A percentile compares a stretch with the other conserved stretches of the same genome.
Evolutionary conservation across 2,888 invertebrate species (phyloP).

Genomic region (Clostera curtula): DNA sequence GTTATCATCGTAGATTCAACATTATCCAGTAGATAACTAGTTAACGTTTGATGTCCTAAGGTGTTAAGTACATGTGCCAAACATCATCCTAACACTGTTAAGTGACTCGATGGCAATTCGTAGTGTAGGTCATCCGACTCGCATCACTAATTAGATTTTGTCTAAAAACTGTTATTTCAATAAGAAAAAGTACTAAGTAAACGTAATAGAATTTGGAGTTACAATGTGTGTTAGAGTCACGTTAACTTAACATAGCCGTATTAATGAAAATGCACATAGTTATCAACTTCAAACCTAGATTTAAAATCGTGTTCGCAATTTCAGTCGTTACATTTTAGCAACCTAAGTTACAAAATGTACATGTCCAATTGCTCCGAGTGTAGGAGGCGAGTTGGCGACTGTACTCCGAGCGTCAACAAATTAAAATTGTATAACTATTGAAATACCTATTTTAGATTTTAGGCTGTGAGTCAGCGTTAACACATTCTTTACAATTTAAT

Average conservation of each 20-base stretch:
- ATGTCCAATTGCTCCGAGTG: too few relatives aligned
- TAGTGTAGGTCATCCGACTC: conserved; percentile 19
- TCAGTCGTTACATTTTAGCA: conserved; percentile 50
- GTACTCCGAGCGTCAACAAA: conserved; percentile 45
- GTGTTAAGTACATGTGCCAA: conserved; percentile 45
- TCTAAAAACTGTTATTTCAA: conserved; percentile 15
- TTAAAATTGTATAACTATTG: conserved; percentile 41
- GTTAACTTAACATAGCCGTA: conserved; percentile 37
- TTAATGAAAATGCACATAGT: conserved; percentile 46
- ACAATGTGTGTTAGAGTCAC: conserved; percentile 48
- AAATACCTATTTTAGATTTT: conserved; percentile 59
- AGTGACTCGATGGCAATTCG: conserved; percentile 31
- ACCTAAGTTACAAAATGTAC: conserved; percentile 18
- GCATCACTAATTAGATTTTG: conserved; percentile 12
- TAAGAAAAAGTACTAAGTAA: conserved; percentile 20
- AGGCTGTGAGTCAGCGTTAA: conserved; percentile 69
- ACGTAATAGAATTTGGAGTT: conserved; percentile 35
- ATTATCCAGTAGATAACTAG: conserved; percentile 23
- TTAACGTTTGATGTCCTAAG: conserved; percentile 17
- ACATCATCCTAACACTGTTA: conserved; percentile 31
- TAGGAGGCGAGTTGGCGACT: conserved; percentile 19
- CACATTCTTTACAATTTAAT: conserved; percentile 65
- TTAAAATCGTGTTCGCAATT: conserved; percentile 56
- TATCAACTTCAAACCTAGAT: conserved; percentile 41
- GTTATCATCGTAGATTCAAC: conserved; percentile 19